These are phyloP conservation scores for Paracentrotus lividus DNA, from an alignment of 53 echinoderm and acorn worm genomes.

Conservation along the genomic window DNA sequence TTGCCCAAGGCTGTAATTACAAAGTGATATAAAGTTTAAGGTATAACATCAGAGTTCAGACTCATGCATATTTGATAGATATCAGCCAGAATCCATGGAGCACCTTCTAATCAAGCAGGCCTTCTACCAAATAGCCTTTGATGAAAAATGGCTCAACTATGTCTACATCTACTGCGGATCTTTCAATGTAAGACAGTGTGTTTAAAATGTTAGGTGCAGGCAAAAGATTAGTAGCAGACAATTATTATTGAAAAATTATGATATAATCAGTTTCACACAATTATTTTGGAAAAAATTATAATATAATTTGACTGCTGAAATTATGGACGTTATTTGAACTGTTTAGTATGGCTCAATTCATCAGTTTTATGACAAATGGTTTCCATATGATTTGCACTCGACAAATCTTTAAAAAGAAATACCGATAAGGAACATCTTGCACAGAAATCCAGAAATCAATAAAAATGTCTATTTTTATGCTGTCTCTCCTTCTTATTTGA, in stretches of 20 bases:
- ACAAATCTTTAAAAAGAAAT: background rate
- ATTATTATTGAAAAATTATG: no score
- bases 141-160: no score
- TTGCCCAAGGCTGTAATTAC: background rate
- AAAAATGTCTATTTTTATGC: background rate
- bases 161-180: background rate
- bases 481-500: background rate
- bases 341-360: no score
- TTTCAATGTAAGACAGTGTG: background rate
- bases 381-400: background rate
- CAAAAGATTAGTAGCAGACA: no score
- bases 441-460: background rate
- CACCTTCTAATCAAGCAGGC: background rate
- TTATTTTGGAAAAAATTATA: no score
- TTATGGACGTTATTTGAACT: no score
- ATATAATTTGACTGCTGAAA: no score
- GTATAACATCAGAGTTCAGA: background rate
- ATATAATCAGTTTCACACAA: no score
- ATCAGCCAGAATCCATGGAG: background rate
- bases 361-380: no score
- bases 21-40: background rate
- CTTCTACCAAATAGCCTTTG: no score
- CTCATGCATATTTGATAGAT: background rate
- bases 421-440: background rate
- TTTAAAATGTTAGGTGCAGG: no score